Conservation (phyloP, 2,113 vertebrate species). For the Elephantulus edwardii region DNA sequence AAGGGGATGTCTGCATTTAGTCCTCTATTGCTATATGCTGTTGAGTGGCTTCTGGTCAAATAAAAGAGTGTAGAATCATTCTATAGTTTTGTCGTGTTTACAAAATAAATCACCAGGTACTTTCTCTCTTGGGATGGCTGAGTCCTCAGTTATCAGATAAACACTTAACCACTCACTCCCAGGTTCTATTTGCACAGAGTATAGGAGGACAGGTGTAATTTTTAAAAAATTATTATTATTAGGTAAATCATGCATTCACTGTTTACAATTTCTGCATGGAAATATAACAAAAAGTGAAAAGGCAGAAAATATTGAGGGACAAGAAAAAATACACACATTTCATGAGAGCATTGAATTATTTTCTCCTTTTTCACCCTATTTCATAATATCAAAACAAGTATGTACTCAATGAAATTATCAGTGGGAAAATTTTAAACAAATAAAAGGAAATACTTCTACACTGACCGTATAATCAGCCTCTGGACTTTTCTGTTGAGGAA, state of each 20-base stretch:
- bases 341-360: not conserved
- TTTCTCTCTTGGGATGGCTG: not conserved
- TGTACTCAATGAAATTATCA: conserved; percentile 59
- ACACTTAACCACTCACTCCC: not conserved
- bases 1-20: not conserved
- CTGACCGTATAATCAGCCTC: conserved; percentile 37
- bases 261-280: not conserved
- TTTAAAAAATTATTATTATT: not conserved
- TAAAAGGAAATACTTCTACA: conserved; percentile 71
- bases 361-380: conserved; percentile 19
- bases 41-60: not conserved
- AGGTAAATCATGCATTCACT: not conserved
- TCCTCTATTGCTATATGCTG: not conserved
- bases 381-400: conserved; percentile 53
- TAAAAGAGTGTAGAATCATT: not conserved
- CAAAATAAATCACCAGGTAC: not conserved
- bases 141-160: not conserved
- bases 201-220: not conserved
- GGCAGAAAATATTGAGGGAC: not conserved
- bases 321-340: conserved; percentile 10
- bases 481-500: conserved; percentile 58
- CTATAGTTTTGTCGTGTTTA: not conserved
- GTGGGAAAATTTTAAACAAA: conserved; percentile 68
- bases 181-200: not conserved
- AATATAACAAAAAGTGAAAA: not conserved